Evolutionary conservation across 2,888 invertebrate genomes (phyloP).

Genomic region (Cancer borealis): DNA sequence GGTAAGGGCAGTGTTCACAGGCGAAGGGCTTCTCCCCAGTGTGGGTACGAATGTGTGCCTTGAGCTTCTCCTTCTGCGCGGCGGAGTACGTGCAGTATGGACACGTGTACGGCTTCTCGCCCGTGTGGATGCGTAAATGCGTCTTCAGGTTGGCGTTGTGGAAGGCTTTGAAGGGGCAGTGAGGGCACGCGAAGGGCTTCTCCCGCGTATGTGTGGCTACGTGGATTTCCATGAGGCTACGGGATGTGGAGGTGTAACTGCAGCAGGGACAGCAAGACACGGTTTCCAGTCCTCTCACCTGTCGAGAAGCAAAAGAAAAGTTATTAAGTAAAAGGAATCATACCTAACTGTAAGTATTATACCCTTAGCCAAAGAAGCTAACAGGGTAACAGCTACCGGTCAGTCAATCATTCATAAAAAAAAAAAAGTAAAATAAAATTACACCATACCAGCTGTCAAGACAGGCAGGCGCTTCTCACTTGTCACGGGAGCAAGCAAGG

Average conservation of each 20-base stretch:
- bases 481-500: too few species aligned
- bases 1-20: constrained; percentile 68
- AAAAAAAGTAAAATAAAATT: too few species aligned
- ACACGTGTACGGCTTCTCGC: constrained; percentile 71
- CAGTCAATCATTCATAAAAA: too few species aligned
- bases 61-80: constrained; percentile 62
- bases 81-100: constrained; percentile 66
- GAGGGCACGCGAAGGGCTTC: constrained; percentile 71
- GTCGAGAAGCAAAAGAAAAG: not conserved
- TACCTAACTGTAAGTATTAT: too few species aligned
- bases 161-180: constrained; percentile 70
- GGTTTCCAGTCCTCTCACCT: constrained; percentile 47
- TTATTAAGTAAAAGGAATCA: not conserved
- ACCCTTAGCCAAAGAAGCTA: not conserved
- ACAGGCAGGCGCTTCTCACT: too few species aligned
- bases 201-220: constrained; percentile 68
- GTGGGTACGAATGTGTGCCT: constrained; percentile 61
- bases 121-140: constrained; percentile 68
- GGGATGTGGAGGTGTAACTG: constrained; percentile 60
- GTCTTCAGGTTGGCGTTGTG: constrained; percentile 72
- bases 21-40: constrained; percentile 70
- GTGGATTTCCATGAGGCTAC: constrained; percentile 69
- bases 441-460: too few species aligned
- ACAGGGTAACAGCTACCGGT: not conserved
- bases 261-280: constrained; percentile 63